phyloP scores from a whole-genome alignment of 2,797 vertebrate species.

The Adrianichthys oophorus region DNA sequence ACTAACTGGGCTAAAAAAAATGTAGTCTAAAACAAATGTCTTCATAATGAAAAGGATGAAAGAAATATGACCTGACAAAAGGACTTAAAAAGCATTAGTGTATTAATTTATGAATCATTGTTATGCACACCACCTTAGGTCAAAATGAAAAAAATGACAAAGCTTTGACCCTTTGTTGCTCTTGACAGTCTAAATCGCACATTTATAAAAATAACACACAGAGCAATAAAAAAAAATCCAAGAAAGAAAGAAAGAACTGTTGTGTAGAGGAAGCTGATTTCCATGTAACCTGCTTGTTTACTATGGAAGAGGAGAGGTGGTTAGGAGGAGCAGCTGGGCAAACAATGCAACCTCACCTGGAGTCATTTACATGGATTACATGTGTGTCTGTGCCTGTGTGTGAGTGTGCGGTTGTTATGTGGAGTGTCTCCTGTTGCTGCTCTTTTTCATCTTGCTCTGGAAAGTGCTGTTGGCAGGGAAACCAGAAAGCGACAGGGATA shows the following conservation, averaged over 20 bases:
- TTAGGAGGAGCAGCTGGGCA: slow-evolving; percentile 70
- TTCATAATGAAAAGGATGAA: no score
- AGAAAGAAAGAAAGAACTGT: slow-evolving; percentile 30
- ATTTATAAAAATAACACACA: slow-evolving; percentile 12
- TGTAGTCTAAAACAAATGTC: no score
- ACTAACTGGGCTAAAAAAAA: no score
- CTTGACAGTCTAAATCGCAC: slow-evolving; percentile 15
- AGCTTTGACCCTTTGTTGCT: slow-evolving; percentile 27
- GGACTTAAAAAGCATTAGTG: no score
- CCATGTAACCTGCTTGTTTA: slow-evolving; percentile 60
- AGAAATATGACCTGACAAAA: no score
- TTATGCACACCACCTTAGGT: no score
- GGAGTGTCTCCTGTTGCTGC: slow-evolving; percentile 60
- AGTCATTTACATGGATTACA: slow-evolving; percentile 66
- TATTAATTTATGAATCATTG: no score
- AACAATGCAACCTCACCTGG: slow-evolving; percentile 73
- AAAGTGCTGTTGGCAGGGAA: slow-evolving; percentile 73
- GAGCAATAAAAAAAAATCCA: slow-evolving; percentile 12
- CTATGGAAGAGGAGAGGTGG: slow-evolving; percentile 52
- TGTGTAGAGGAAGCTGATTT: slow-evolving; percentile 65
- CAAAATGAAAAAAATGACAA: no score
- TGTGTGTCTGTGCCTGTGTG: slow-evolving; percentile 19
- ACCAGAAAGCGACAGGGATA: slow-evolving; percentile 47
- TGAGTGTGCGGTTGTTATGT: slow-evolving; percentile 36
- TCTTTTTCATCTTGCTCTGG: slow-evolving; percentile 59